Evolutionary conservation across 2,113 vertebrate genomes (phyloP), one percentile per base, ranked within the genome.

Genomic region (Lophura nycthemera): DNA sequence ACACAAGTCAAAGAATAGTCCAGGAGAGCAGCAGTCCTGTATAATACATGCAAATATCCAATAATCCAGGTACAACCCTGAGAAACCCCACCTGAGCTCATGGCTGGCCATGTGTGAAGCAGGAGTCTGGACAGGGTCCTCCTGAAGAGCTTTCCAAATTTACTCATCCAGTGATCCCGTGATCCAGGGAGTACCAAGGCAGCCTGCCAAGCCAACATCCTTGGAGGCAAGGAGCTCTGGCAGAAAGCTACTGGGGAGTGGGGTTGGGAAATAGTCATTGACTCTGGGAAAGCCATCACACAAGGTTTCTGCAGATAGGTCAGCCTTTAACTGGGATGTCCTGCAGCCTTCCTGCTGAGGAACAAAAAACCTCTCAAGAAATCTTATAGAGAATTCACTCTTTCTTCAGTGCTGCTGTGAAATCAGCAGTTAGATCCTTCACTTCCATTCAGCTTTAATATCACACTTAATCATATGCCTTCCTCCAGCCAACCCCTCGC

Each of bases 271-370:
- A 60, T 1, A 34, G 67, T 12, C 56, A 61, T n/a, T 60, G 60
- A 47, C 20, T 88, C 76, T 92, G 92, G 80, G 93, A 94, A 96
- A 94, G 42, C 27, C 7, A 29, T 81, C 83, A 88, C 88, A 90
- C 90, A 94, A 93, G 83, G 65, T 90, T 81, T 94, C 34, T 75
- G 73, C 57, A 71, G 76, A 94, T 83, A 96, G 52, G 20, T 34
- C 83, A 88, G 86, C 27, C 95, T 95, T 96, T 96, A 86, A 92
- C 72, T 40, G 80, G 21, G 29, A 86, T 86, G 86, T 94, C 92
- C 90, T 90, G 80, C 93, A 96, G 95, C 86, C 86, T 92, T 94
- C 73, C 80, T 77, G 52, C 61, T n/a, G 24, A 48, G 48, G 27
- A 92, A 94, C 76, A 93, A 86, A 90, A 81, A 64, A 74, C 47